Evolutionary conservation across 1,140 invertebrate species (phyloP), one percentile per base, ranked within the genome.

Genomic region (Ctenoplectra terminalis): DNA sequence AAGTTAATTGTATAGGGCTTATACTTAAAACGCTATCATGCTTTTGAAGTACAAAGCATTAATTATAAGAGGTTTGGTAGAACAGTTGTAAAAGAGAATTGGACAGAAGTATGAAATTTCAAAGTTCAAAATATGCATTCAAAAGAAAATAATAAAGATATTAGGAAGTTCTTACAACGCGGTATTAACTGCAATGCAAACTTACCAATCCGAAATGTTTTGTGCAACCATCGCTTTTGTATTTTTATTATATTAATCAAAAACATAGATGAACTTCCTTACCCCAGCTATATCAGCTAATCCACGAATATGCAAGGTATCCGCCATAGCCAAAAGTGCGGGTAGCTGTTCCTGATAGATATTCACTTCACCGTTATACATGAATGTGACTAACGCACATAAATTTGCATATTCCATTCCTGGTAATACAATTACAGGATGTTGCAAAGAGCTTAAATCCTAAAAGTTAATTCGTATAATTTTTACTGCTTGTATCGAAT

Each of bases 341-440:
- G 97, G 96, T 81, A 99, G 94, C 90, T 98, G 96, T 85, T 96
- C 95, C 92, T 97, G 96, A 71, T 96, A 96, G 50, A 98, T 97
- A 85, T 98, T 97, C 75, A 98, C 98, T 94, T 98, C 97, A 31
- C 98, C 98, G 61, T 96, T 96, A 93, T 99, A 99, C 96, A 99
- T 98, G 93, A 98, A 98, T 1, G 97, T 97, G 13, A 98, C 95
- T 64, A 98, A 95, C 1, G 97, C 96, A 79, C 96, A 96, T 61
- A 98, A 94, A 92, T 98, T 97, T 37, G 95, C 95, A 87, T 96
- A 97, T 78, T 96, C 96, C 76, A 97, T 97, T 29, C 97, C 97
- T 75, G 97, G 95, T 77, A 98, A 95, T 29, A 98, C 96, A 50
- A 98, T 97, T 37, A 98, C 96, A 20, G 97, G 97, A 94, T 98